Percentiles rank a stretch among this genome's conserved stretches.
Evolutionary conservation across 2,888 invertebrate species (phyloP).

Genomic region (Temnothorax unifasciatus): DNA sequence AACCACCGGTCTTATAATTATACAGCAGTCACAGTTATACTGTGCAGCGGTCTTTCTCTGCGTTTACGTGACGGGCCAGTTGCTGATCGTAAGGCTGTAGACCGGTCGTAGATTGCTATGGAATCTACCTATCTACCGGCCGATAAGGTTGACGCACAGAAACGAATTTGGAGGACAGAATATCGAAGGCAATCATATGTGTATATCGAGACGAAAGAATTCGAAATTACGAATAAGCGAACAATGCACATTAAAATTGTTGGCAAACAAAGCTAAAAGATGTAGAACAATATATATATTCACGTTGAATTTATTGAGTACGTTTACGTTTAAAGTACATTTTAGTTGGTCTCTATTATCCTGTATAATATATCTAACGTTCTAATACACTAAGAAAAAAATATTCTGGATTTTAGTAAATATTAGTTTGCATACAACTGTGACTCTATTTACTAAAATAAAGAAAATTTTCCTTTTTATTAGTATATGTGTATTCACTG

Average conservation of each 20-base stretch:
- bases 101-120: not conserved
- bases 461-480: too few relatives aligned
- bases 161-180: not conserved
- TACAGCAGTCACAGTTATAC: not conserved
- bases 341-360: not conserved
- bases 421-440: too few relatives aligned
- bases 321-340: not conserved
- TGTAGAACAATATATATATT: not conserved
- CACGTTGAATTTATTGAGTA: not conserved
- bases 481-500: too few relatives aligned
- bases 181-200: not conserved
- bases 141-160: not conserved
- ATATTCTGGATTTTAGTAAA: too few relatives aligned
- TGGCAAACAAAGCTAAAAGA: not conserved
- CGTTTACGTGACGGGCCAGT: not conserved
- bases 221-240: not conserved
- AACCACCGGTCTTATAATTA: not conserved
- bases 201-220: not conserved
- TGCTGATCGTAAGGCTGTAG: not conserved
- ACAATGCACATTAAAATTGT: not conserved
- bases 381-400: too few relatives aligned
- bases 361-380: not conserved
- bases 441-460: too few relatives aligned
- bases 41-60: not conserved
- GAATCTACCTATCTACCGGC: slow-evolving; percentile 24